Evolutionary conservation across 1,140 invertebrate genomes (phyloP), one percentile per base, ranked within the genome.

Genomic region (Andricus grossulariae): DNA sequence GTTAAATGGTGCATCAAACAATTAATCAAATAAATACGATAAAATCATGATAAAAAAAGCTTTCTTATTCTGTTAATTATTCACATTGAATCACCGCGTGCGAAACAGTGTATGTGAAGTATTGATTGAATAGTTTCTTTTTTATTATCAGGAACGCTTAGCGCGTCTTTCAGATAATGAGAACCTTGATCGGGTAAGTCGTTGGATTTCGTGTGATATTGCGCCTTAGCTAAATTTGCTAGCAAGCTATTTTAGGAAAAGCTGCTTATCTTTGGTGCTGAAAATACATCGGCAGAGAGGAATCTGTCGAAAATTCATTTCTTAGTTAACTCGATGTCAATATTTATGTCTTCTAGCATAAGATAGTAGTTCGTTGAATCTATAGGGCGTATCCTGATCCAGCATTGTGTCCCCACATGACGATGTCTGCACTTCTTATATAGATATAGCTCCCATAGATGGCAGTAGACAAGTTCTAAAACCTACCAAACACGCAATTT

Each of bases 111-210:
- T 50, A 72, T 72, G 50, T 32, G 50, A 72, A 52, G 1, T 50
- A 32, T 54, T 80, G 74, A 82, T 81, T 82, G 74, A 84, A 82
- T 73, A 75, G 75, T 81, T 81, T 82, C 71, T 84, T 75, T 84
- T 84, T 84, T 79, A 32, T 45, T 81, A 84, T 55, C 78, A 84
- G 83, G 83, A 84, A 81, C 83, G 81, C 77, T 76, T 82, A 82
- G 81, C 83, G 80, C 83, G 83, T 81, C 80, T 84, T 82, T 84
- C 81, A 80, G 80, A 84, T 82, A 84, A 77, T 81, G 80, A 84
- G 81, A 82, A 84, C 83, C 76, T 84, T 84, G 80, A 84, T 78
- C 83, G 80, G 83, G 81, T 82, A 84, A 82, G 83, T 84, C 78
- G 73, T 80, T 84, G 76, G 80, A 82, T 45, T 45, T 66, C 77